Evolutionary conservation across 2,797 vertebrate genomes (phyloP).

Genomic region (Myripristis jacobus): DNA sequence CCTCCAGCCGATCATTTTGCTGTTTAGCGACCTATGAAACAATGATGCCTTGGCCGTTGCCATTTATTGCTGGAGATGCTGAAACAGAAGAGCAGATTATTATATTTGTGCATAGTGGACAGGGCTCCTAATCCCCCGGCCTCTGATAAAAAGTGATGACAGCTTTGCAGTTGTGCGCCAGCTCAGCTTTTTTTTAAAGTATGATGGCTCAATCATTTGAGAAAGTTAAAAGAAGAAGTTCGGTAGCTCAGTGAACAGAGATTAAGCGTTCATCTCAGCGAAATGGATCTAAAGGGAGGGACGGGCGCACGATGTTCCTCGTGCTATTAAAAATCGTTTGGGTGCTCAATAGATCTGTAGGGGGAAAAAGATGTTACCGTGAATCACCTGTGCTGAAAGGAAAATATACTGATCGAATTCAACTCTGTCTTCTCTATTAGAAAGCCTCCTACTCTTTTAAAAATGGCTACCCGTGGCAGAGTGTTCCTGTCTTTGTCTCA

Average conservation of each 20-base stretch:
- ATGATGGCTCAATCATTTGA: conserved; percentile 28
- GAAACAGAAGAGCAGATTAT: conserved; percentile 42
- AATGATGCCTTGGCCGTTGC: conserved; percentile 30
- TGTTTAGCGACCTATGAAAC: conserved; percentile 47
- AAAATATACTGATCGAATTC: conserved; percentile 39
- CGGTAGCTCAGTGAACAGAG: conserved; percentile 37
- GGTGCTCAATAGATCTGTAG: conserved; percentile 27
- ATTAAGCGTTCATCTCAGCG: conserved; percentile 59
- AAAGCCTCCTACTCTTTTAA: conserved; percentile 9
- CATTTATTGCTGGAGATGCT: conserved; percentile 33
- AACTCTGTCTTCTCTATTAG: background rate
- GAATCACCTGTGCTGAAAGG: conserved; percentile 33
- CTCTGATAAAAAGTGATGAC: conserved; percentile 4
- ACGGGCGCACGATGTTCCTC: conserved; percentile 9
- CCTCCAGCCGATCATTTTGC: conserved; percentile 42
- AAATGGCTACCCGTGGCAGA: background rate
- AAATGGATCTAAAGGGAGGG: conserved; percentile 36
- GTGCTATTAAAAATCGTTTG: conserved; percentile 1
- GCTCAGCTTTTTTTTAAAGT: conserved; percentile 32
- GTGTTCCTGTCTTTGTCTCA: background rate
- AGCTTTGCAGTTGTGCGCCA: conserved; percentile 23
- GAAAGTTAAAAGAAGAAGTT: conserved; percentile 31
- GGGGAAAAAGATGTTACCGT: conserved; percentile 23
- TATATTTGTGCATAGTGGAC: conserved; percentile 33
- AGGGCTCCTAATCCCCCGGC: conserved; percentile 31